Conservation (phyloP, 2,113 vertebrate species). For the Calonectris borealis region DNA sequence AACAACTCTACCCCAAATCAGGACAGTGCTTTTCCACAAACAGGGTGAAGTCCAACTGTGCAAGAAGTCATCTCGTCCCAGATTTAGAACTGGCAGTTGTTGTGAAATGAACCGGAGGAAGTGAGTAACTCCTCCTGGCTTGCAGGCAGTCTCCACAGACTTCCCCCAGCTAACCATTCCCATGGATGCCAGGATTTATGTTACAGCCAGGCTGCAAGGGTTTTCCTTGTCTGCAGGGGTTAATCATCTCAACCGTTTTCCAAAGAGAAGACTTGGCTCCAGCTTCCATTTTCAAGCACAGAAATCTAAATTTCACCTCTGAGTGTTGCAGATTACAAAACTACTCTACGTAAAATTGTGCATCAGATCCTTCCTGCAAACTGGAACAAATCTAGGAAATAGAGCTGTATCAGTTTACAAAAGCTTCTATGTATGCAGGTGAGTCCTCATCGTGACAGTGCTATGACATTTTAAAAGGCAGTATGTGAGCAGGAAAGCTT, state of each 20-base stretch:
- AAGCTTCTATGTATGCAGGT: neutral
- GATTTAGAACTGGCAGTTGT: neutral
- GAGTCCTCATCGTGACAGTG: neutral
- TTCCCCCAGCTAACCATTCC: neutral
- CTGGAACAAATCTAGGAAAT: conserved; percentile 57
- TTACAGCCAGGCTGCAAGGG: neutral
- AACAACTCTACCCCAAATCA: neutral
- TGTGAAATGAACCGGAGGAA: conserved; percentile 32
- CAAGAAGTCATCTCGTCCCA: neutral
- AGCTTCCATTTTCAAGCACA: conserved; percentile 12
- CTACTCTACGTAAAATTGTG: conserved; percentile 9
- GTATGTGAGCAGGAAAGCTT: neutral
- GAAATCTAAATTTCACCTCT: conserved; percentile 41
- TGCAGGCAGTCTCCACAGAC: neutral
- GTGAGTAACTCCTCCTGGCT: conserved; percentile 43
- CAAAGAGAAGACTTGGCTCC: conserved; percentile 22
- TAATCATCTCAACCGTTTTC: conserved; percentile 10
- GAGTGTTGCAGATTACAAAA: conserved; percentile 31
- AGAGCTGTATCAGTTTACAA: conserved; percentile 34
- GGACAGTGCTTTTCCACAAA: neutral
- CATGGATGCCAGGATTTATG: neutral
- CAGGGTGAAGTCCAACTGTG: conserved; percentile 25
- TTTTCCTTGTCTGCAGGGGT: neutral
- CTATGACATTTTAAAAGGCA: conserved; percentile 24
- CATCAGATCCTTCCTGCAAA: conserved; percentile 59